Conservation (phyloP, 2,888 invertebrate species). For the Eudasyphora cyanicolor region DNA sequence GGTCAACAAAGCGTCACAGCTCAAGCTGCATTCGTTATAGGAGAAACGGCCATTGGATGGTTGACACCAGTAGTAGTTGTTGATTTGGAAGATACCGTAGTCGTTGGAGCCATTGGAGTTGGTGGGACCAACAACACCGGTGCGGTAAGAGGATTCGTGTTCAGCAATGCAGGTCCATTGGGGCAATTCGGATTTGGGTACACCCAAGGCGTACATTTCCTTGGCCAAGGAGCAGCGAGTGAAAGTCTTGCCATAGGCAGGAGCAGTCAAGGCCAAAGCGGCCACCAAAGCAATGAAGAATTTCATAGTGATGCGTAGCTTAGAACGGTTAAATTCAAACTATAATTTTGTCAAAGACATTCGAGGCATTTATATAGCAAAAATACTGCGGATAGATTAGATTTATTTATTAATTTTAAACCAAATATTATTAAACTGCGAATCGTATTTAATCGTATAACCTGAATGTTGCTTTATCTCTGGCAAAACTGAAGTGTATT, state of each 20-base stretch:
- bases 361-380: not conserved
- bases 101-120: conserved; percentile 80
- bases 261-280: conserved; percentile 46
- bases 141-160: conserved; percentile 76
- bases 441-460: too few species aligned
- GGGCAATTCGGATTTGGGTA: conserved; percentile 69
- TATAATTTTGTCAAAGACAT: not conserved
- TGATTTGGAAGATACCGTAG: conserved; percentile 76
- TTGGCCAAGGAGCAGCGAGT: conserved; percentile 72
- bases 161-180: conserved; percentile 74
- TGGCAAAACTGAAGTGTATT: too few species aligned
- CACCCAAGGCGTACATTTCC: conserved; percentile 71
- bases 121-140: conserved; percentile 78
- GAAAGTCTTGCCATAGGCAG: conserved; percentile 67
- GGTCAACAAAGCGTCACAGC: conserved; percentile 72
- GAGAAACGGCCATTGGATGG: conserved; percentile 69
- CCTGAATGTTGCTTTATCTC: too few species aligned
- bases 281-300: conserved; percentile 32
- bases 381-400: too few species aligned
- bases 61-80: conserved; percentile 73
- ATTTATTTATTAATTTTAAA: too few species aligned
- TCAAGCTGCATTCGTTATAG: conserved; percentile 72
- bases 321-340: conserved; percentile 23
- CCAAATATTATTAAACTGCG: too few species aligned
- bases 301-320: conserved; percentile 47